Conservation (phyloP, 2,888 invertebrate species). For the Latheticus oryzae region DNA sequence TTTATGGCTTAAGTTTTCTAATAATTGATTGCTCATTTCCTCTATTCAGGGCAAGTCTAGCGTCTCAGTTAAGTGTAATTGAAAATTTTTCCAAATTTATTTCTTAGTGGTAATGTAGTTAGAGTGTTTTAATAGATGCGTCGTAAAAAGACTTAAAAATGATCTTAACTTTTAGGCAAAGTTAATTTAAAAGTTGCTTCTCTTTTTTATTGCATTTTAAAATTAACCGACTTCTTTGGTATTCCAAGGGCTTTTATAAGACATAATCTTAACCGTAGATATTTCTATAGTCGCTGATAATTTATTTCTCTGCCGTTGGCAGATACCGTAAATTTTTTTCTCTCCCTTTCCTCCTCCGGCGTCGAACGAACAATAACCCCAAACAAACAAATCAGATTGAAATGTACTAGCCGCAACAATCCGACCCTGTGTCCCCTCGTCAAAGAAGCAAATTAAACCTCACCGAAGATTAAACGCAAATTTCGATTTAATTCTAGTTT, state of each 20-base stretch:
- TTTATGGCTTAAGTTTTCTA: constrained; percentile 47
- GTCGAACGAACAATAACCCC: constrained; percentile 28
- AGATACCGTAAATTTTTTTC: constrained; percentile 41
- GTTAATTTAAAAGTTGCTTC: constrained; percentile 50
- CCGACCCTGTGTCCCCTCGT: constrained; percentile 26
- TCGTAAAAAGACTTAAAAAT: constrained; percentile 42
- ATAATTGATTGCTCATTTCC: constrained; percentile 48
- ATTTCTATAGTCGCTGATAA: constrained; percentile 46
- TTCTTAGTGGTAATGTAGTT: constrained; percentile 27
- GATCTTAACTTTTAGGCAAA: constrained; percentile 46
- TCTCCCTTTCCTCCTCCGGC: constrained; percentile 6
- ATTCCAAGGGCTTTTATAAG: constrained; percentile 44
- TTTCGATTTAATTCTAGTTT: constrained; percentile 40
- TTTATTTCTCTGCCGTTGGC: constrained; percentile 48
- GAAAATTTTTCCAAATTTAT: constrained; percentile 34
- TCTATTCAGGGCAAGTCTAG: constrained; percentile 5
- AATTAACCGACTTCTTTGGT: constrained; percentile 44
- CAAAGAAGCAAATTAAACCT: constrained; percentile 28
- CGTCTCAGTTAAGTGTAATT: constrained; percentile 17
- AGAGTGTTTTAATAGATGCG: constrained; percentile 33
- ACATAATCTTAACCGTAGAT: constrained; percentile 42
- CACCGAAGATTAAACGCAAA: constrained; percentile 37
- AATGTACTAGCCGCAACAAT: constrained; percentile 21
- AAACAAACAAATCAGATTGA: constrained; percentile 30
- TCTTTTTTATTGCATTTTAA: constrained; percentile 48